Evolutionary conservation across 1,140 invertebrate species (phyloP).

Genomic region (Sipha flava): DNA sequence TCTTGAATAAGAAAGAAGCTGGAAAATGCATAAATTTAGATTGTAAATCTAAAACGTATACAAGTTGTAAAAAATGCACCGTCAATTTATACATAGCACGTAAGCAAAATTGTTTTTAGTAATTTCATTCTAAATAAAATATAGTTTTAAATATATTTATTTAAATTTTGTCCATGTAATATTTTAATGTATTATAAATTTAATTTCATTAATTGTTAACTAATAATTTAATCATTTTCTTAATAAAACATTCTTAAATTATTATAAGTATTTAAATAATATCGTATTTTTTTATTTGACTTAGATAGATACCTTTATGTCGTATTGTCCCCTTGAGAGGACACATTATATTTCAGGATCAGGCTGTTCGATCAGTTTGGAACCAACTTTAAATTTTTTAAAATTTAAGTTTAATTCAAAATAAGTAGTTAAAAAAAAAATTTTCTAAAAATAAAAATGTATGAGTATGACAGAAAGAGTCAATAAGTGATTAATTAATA

Average conservation of each 20-base stretch:
- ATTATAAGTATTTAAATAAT: not conserved
- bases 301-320: not conserved
- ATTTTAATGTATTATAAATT: not conserved
- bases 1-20: not conserved
- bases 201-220: not conserved
- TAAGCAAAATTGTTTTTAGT: not conserved
- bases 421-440: too few species aligned
- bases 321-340: not conserved
- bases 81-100: not conserved
- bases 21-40: not conserved
- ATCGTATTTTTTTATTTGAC: not conserved
- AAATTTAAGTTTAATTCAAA: not conserved
- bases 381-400: not conserved
- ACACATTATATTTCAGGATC: slow-evolving; percentile 7
- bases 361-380: not conserved
- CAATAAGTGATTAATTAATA: too few species aligned
- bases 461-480: not conserved
- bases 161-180: not conserved
- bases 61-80: not conserved
- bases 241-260: not conserved
- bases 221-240: not conserved
- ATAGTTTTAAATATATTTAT: not conserved
- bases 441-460: not conserved
- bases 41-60: not conserved
- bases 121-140: not conserved